Conservation (phyloP, 2,113 vertebrate species). For the Pteruthius melanotis region DNA sequence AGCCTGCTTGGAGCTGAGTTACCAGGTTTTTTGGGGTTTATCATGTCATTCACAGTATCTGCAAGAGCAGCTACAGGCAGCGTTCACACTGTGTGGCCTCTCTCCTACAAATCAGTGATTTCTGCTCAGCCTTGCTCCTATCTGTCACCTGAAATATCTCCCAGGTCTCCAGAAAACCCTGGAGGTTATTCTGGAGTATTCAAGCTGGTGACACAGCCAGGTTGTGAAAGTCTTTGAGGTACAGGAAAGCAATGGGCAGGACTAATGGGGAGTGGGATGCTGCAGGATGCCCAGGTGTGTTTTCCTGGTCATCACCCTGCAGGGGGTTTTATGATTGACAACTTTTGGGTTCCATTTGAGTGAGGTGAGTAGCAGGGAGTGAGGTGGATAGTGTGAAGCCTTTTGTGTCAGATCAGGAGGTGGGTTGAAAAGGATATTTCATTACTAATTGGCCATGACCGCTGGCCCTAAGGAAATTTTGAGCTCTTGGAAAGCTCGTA, state of each 20-base stretch:
- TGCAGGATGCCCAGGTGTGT: neutral
- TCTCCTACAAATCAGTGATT: neutral
- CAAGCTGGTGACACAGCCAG: neutral
- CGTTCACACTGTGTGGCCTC: neutral
- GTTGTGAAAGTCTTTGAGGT: too few relatives aligned
- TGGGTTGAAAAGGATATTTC: neutral
- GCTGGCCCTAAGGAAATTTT: neutral
- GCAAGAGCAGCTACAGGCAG: neutral
- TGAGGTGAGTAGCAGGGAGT: rapidly evolving
- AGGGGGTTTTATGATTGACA: neutral
- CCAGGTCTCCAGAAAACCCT: neutral
- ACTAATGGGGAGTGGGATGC: neutral
- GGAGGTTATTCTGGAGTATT: neutral
- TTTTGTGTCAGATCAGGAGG: neutral
- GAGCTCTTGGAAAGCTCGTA: neutral
- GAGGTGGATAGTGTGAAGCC: neutral
- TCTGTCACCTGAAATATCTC: neutral
- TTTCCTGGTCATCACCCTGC: neutral
- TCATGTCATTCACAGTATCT: neutral
- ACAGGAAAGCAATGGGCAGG: neutral
- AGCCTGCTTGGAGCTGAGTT: neutral
- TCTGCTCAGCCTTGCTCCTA: neutral
- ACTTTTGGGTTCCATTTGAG: neutral
- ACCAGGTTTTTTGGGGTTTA: neutral
- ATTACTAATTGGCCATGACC: neutral